Conservation (phyloP, 1,140 invertebrate genomes). For the Cylas formicarius region DNA sequence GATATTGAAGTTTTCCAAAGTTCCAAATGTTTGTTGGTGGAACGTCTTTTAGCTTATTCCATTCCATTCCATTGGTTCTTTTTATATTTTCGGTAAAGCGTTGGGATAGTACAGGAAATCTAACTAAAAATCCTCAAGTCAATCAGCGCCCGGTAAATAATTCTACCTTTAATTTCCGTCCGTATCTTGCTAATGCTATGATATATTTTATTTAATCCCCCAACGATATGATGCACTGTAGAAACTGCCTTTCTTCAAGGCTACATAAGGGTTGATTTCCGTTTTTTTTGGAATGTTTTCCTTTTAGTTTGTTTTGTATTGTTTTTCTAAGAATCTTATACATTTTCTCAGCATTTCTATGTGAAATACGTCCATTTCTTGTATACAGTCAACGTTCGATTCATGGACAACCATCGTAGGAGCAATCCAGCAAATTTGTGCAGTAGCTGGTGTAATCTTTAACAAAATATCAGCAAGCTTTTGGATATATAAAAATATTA, state of each 20-base stretch:
- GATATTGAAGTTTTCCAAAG: background rate
- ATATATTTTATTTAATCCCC: slow-evolving; percentile 1
- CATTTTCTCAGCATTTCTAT: too few species aligned
- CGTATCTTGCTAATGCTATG: background rate
- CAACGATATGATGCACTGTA: slow-evolving; percentile 4
- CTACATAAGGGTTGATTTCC: background rate
- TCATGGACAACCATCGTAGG: too few species aligned
- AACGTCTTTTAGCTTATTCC: background rate
- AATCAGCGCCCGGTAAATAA: slow-evolving; percentile 8
- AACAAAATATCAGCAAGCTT: too few species aligned
- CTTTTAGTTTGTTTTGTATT: slow-evolving; percentile 3
- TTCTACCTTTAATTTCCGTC: slow-evolving; percentile 1
- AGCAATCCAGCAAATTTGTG: too few species aligned
- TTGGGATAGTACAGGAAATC: background rate
- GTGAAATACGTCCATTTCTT: too few species aligned
- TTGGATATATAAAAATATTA: too few species aligned
- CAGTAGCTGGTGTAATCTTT: too few species aligned
- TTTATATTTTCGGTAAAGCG: slow-evolving; percentile 9
- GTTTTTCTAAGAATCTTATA: slow-evolving; percentile 1
- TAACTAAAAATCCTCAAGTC: background rate
- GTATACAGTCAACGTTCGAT: too few species aligned
- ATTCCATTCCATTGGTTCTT: background rate
- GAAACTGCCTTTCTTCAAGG: slow-evolving; percentile 4
- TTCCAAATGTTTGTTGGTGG: slow-evolving; percentile 8
- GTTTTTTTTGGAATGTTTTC: background rate